A percentile compares a stretch with the other conserved stretches of the same genome.
phyloP scores from a whole-genome alignment of 2,113 vertebrate genomes.

The Pheucticus melanocephalus region DNA sequence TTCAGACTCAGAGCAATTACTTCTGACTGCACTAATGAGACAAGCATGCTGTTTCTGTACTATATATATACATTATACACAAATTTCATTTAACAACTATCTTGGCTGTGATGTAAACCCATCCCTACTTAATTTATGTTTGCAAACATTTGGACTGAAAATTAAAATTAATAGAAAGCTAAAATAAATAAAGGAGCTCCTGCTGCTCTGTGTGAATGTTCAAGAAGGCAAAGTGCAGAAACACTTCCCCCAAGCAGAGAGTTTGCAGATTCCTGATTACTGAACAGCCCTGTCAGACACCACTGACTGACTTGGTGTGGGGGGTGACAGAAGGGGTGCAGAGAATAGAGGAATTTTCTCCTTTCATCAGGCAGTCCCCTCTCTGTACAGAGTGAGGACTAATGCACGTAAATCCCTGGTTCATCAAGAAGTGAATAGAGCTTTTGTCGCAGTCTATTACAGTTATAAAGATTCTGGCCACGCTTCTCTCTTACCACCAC shows the following conservation, averaged over 20 bases:
- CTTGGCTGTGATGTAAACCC: constrained; percentile 43
- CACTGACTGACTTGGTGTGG: neutral
- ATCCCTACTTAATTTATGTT: constrained; percentile 45
- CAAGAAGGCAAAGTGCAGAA: neutral
- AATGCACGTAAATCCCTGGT: constrained; percentile 56
- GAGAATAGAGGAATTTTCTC: constrained; percentile 46
- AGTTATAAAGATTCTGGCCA: constrained; percentile 57
- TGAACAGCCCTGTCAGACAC: neutral
- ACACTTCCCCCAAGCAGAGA: neutral
- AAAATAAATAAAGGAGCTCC: constrained; percentile 42
- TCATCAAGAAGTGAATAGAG: constrained; percentile 62
- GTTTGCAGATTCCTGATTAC: neutral
- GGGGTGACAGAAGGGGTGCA: neutral
- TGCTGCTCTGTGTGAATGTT: neutral
- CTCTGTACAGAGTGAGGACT: neutral
- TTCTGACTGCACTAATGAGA: constrained; percentile 36
- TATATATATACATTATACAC: neutral
- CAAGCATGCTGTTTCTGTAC: neutral
- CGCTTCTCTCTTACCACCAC: constrained; percentile 9
- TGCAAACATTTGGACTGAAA: constrained; percentile 43
- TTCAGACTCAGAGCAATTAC: constrained; percentile 6
- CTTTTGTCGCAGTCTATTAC: constrained; percentile 61
- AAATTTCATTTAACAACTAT: constrained; percentile 32
- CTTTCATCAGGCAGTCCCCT: constrained; percentile 9
- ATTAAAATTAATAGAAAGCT: constrained; percentile 54